Evolutionary conservation across 1,140 invertebrate genomes (phyloP).

Genomic region (Heliconius hewitsoni): DNA sequence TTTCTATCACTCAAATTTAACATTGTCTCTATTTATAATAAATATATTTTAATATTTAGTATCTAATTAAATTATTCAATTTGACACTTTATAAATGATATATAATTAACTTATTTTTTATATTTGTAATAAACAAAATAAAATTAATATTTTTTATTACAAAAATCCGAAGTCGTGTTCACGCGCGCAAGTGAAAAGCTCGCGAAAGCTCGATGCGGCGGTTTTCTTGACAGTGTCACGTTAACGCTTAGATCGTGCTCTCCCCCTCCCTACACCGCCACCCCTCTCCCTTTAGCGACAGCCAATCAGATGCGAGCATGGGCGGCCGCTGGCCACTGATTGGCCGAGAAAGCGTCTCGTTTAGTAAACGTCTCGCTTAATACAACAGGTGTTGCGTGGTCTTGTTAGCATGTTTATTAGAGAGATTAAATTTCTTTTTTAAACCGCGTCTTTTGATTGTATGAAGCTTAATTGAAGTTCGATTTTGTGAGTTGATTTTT

Average conservation of each 20-base stretch:
- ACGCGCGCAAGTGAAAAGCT: constrained; percentile 72
- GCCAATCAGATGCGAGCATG: constrained; percentile 66
- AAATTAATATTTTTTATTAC: neutral
- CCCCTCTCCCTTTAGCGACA: constrained; percentile 47
- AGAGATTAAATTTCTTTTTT: constrained; percentile 78
- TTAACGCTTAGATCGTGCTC: constrained; percentile 46
- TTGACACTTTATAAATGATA: neutral
- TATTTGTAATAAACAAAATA: neutral
- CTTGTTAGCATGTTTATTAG: constrained; percentile 81
- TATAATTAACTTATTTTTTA: neutral
- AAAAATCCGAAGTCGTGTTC: constrained; percentile 24
- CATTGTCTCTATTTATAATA: neutral
- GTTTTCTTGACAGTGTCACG: constrained; percentile 75
- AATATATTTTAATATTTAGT: neutral
- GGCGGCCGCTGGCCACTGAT: constrained; percentile 67
- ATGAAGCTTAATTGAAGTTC: constrained; percentile 59
- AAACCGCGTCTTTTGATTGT: constrained; percentile 54
- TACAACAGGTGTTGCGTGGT: constrained; percentile 74
- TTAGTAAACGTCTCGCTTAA: constrained; percentile 50
- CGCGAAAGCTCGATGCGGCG: constrained; percentile 75
- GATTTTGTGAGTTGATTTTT: constrained; percentile 41
- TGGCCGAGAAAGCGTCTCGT: constrained; percentile 48
- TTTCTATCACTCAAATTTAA: neutral
- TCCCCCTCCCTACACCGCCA: constrained; percentile 48
- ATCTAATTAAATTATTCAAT: neutral